Evolutionary conservation across 1,140 invertebrate genomes (phyloP).

Genomic region (Popillia japonica): DNA sequence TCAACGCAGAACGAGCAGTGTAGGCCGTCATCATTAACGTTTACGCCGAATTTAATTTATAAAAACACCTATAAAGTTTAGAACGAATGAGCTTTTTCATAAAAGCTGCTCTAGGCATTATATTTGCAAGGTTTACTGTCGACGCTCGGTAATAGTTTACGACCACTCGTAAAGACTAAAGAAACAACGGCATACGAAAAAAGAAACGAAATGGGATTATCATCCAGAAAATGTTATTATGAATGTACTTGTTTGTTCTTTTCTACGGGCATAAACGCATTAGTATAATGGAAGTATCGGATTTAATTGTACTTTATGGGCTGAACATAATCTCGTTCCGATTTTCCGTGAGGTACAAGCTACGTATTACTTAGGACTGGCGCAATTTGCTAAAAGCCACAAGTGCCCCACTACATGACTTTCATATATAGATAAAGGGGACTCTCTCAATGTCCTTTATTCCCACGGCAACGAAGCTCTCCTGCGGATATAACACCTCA

Average conservation of each 20-base stretch:
- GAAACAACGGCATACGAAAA: neutral
- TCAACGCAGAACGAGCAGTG: neutral
- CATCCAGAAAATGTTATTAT: neutral
- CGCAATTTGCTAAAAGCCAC: conserved; percentile 4
- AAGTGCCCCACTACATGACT: neutral
- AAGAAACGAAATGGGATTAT: neutral
- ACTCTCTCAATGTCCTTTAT: neutral
- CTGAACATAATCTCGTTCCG: neutral
- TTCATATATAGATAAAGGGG: neutral
- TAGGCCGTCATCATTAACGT: neutral
- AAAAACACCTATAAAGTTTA: neutral
- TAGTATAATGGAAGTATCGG: conserved; percentile 5
- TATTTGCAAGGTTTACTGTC: neutral
- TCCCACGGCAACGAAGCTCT: neutral
- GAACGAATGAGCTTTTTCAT: neutral
- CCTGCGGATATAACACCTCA: neutral
- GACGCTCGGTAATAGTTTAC: neutral
- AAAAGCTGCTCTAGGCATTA: neutral
- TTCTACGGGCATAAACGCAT: neutral
- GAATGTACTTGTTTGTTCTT: neutral
- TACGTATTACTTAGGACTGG: neutral
- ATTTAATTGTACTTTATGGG: conserved; percentile 11
- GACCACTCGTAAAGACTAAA: neutral
- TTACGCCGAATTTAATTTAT: neutral
- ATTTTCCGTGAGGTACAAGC: neutral